Conservation (phyloP, 2,797 vertebrate species). For the Megaceryle alcyon region DNA sequence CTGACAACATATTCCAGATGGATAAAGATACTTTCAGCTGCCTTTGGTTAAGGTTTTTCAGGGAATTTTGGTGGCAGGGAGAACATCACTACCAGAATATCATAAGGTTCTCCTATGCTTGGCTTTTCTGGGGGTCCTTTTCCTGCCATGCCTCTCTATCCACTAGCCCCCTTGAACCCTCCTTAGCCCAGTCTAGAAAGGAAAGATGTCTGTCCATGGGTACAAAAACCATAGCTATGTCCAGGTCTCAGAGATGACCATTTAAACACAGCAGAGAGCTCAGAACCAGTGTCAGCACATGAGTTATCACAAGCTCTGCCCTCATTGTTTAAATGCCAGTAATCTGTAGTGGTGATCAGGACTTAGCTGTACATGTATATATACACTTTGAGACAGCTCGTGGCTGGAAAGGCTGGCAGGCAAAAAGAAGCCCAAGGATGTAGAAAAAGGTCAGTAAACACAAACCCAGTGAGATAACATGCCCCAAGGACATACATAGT, state of each 20-base stretch:
- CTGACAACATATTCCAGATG: background rate
- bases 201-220: background rate
- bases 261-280: background rate
- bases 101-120: background rate
- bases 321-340: background rate
- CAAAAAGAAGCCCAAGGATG: background rate
- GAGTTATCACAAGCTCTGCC: background rate
- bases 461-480: background rate
- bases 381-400: background rate
- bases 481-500: background rate
- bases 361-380: background rate
- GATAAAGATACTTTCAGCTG: background rate
- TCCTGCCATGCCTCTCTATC: background rate
- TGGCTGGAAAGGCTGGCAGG: background rate
- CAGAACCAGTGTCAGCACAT: background rate
- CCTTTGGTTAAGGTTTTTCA: background rate
- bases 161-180: background rate
- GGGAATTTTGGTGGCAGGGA: background rate
- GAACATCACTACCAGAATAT: background rate
- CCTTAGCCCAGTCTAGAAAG: background rate
- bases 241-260: background rate
- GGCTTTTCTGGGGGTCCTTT: background rate
- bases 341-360: background rate
- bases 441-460: constrained; percentile 2
- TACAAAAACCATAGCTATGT: background rate